Conservation (phyloP, 2,888 invertebrate genomes). For the Pedicia rivosa region DNA sequence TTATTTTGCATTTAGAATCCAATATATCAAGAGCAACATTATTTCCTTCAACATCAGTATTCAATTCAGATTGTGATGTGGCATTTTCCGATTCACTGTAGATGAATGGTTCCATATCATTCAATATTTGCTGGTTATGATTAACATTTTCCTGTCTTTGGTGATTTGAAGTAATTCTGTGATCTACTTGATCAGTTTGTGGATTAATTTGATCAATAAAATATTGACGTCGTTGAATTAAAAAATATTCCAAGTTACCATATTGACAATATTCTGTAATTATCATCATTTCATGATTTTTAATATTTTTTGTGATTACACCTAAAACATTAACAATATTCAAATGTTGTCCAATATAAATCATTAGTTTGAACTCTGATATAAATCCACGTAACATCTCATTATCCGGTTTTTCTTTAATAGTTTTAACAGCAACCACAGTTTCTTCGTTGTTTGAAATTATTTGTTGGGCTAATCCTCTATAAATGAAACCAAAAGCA, state of each 20-base stretch:
- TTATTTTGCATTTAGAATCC: slow-evolving; percentile 64
- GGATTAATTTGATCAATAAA: slow-evolving; percentile 72
- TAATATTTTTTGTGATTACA: slow-evolving; percentile 79
- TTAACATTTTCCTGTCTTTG: slow-evolving; percentile 14
- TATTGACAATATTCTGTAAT: slow-evolving; percentile 90
- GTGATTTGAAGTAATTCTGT: slow-evolving; percentile 38
- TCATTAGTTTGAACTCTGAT: slow-evolving; percentile 90
- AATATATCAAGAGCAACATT: slow-evolving; percentile 38
- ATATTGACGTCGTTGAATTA: slow-evolving; percentile 61
- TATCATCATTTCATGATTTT: slow-evolving; percentile 69
- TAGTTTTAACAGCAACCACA: slow-evolving; percentile 91
- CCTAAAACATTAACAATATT: slow-evolving; percentile 92
- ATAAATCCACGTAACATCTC: slow-evolving; percentile 67
- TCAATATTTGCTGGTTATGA: neutral
- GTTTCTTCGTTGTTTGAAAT: slow-evolving; percentile 54
- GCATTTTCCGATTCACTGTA: slow-evolving; percentile 49
- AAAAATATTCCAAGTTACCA: slow-evolving; percentile 81
- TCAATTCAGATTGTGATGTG: too few relatives aligned
- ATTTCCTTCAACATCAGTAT: too few relatives aligned
- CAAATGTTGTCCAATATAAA: slow-evolving; percentile 83
- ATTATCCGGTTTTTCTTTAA: slow-evolving; percentile 70
- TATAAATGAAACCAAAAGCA: slow-evolving; percentile 88
- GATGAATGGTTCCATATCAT: slow-evolving; percentile 29
- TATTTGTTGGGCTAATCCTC: slow-evolving; percentile 73
- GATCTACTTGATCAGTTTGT: slow-evolving; percentile 50